phyloP scores from a whole-genome alignment of 1,140 invertebrate species.

The Drosophila repletoides region DNA sequence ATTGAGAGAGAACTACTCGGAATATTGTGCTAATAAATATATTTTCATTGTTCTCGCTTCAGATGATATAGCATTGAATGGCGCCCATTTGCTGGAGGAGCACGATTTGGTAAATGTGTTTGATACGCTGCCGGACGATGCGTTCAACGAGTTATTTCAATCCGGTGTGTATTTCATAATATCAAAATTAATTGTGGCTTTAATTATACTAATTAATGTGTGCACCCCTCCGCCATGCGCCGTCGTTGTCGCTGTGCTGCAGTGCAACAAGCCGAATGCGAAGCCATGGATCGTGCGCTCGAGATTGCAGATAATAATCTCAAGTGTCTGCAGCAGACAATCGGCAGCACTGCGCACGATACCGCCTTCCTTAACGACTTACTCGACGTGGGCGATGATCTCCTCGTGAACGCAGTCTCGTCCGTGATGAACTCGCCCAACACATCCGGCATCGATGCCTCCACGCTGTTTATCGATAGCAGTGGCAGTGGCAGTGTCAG shows the following conservation, averaged over 20 bases:
- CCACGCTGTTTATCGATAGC: constrained; percentile 72
- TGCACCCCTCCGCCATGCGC: constrained; percentile 50
- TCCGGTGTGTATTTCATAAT: constrained; percentile 75
- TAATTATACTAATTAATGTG: constrained; percentile 72
- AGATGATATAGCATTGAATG: constrained; percentile 83
- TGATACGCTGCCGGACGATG: constrained; percentile 94
- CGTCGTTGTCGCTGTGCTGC: constrained; percentile 26
- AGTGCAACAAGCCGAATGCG: constrained; percentile 91
- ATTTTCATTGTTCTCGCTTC: constrained; percentile 12
- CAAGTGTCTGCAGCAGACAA: constrained; percentile 89
- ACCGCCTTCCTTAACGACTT: constrained; percentile 80
- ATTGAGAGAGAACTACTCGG: too few relatives aligned
- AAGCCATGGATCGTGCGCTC: constrained; percentile 91
- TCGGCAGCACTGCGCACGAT: constrained; percentile 84
- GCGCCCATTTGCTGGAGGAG: constrained; percentile 87
- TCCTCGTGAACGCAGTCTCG: constrained; percentile 62
- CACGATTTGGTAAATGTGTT: constrained; percentile 94
- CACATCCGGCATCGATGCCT: constrained; percentile 69
- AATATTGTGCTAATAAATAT: too few relatives aligned
- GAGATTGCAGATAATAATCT: constrained; percentile 91
- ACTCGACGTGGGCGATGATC: constrained; percentile 70
- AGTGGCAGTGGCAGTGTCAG: constrained; percentile 52
- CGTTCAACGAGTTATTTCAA: constrained; percentile 94
- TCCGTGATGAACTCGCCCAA: constrained; percentile 71
- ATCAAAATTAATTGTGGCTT: constrained; percentile 61